Percentiles rank a stretch among this genome's conserved stretches.
These are phyloP conservation scores for Australoheros facetus DNA, from an alignment of 2,797 vertebrate genomes.

Conservation along the genomic window DNA sequence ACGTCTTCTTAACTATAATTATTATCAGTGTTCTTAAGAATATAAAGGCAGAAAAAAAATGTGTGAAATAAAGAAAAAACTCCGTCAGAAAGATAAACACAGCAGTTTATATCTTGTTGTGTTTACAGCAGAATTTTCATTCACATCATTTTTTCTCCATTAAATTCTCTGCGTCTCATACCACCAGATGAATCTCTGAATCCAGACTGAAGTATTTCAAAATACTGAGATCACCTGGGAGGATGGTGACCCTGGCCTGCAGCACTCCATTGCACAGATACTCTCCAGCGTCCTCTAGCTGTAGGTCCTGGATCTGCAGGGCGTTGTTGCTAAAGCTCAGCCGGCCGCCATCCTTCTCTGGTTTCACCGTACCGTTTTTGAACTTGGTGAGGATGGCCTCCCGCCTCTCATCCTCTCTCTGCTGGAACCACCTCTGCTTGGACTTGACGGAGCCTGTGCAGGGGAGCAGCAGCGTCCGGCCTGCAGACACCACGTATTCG, in stretches of 20 bases:
- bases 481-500: conserved; percentile 32
- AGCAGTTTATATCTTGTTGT: too few relatives aligned
- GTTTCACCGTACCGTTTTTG: conserved; percentile 56
- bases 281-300: conserved; percentile 58
- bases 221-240: conserved; percentile 27
- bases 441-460: conserved; percentile 47
- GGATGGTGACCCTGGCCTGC: conserved; percentile 41
- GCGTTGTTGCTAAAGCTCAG: conserved; percentile 40
- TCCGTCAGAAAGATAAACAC: too few relatives aligned
- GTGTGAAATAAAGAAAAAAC: background rate
- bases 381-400: conserved; percentile 61
- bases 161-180: too few relatives aligned
- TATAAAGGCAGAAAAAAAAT: too few relatives aligned
- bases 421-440: conserved; percentile 59
- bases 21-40: too few relatives aligned
- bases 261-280: conserved; percentile 61
- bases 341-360: conserved; percentile 47
- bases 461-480: conserved; percentile 68
- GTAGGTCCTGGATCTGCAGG: conserved; percentile 65
- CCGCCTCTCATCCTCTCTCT: background rate
- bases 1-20: too few relatives aligned
- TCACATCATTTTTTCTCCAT: too few relatives aligned
- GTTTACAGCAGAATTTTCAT: too few relatives aligned
- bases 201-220: too few relatives aligned
- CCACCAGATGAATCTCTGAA: too few relatives aligned